A percentile compares a stretch with the other conserved stretches of the same genome.
phyloP scores from a whole-genome alignment of 2,113 vertebrate species.

The Aramus guarauna region DNA sequence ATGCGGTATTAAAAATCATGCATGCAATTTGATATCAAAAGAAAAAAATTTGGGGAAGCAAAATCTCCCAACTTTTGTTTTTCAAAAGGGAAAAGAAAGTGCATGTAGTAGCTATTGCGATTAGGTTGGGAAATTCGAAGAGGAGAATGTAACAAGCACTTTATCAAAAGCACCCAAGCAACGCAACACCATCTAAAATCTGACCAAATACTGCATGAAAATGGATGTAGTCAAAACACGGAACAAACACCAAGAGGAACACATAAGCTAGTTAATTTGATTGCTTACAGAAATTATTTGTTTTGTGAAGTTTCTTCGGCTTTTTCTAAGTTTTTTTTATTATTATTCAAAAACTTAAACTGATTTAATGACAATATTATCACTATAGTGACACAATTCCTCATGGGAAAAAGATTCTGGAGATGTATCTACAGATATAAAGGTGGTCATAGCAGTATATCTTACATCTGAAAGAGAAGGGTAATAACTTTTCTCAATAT shows the following conservation, averaged over 20 bases:
- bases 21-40: neutral
- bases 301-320: neutral
- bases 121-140: neutral
- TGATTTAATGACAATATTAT: neutral
- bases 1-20: constrained; percentile 9
- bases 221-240: neutral
- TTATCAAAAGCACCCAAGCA: neutral
- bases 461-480: neutral
- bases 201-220: neutral
- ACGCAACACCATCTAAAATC: neutral
- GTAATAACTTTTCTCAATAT: neutral
- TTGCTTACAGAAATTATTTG: neutral
- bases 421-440: neutral
- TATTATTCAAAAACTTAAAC: neutral
- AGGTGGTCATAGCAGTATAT: neutral
- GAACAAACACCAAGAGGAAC: neutral
- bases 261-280: neutral
- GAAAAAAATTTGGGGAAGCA: neutral
- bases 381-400: neutral
- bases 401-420: neutral
- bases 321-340: neutral
- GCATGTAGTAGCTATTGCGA: neutral
- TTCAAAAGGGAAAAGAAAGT: neutral
- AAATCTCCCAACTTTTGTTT: neutral
- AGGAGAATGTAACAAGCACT: neutral